These are phyloP conservation scores for Pogonomyrmex barbatus DNA, from an alignment of 1,140 invertebrate species.

Conservation along the genomic window DNA sequence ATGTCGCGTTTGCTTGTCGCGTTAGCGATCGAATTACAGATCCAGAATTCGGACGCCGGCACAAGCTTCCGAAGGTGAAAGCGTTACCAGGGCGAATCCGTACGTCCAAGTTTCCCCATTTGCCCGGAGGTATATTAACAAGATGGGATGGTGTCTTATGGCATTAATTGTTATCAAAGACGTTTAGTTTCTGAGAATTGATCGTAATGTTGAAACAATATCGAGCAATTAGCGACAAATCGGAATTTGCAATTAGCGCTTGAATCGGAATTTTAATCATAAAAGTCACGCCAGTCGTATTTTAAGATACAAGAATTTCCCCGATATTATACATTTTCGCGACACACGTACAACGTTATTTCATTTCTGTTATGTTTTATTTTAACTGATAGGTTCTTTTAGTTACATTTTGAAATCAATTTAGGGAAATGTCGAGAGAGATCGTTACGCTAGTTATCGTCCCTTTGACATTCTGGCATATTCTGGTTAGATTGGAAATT, in stretches of 20 bases:
- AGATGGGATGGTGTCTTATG: not conserved
- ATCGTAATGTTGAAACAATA: not conserved
- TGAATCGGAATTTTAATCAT: not conserved
- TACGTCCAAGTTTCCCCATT: not conserved
- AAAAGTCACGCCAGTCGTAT: not conserved
- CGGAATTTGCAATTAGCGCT: not conserved
- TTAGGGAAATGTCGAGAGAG: not conserved
- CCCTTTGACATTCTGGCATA: not conserved
- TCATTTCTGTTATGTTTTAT: not conserved
- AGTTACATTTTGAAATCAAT: not conserved
- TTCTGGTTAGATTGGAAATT: not conserved
- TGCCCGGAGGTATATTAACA: not conserved
- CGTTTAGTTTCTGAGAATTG: not conserved
- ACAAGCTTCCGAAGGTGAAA: not conserved
- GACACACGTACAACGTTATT: not conserved
- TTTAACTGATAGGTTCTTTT: not conserved
- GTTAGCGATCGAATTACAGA: not conserved
- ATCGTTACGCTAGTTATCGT: not conserved
- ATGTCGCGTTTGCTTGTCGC: not conserved
- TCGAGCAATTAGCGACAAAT: conserved; percentile 1
- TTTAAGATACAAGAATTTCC: not conserved
- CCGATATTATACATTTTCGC: not conserved
- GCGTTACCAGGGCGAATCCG: not conserved
- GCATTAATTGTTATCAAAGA: not conserved
- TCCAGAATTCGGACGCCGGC: not conserved